Evolutionary conservation across 2,113 vertebrate species (phyloP), one percentile per base, ranked within the genome.

Genomic region (Apaloderma vittatum): DNA sequence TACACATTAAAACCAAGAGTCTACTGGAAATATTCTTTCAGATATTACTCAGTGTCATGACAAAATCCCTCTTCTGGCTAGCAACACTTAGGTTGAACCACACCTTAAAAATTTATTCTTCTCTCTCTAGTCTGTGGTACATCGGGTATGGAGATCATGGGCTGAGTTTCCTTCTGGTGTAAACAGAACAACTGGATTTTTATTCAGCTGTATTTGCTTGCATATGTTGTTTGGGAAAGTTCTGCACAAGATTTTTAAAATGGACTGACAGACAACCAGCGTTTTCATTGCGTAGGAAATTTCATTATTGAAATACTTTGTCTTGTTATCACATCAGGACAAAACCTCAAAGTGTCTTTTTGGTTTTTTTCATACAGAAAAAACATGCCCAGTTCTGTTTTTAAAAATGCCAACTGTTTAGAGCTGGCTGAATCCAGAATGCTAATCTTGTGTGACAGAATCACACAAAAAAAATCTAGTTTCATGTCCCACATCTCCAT

Each of bases 211-310:
- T 67, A 68, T 58, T 90, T 78, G 11, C 30, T 85, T 88, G 45
- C 26, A 65, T 72, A 43, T 55, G 27, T 63, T 59, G 20, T 37
- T 72, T 67, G 22, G 19, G 29, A 74, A 78, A 32, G 82, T 83
- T 73, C 36, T 80, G 54, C 3, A 8, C 29, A 78, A 82, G 48
- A 40, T 74, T 90, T 92, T 34, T 81, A 4, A 68, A 71, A 83
- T 76, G 36, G 58, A 24, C 30, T 40, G 49, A 79, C 52, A 78
- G 57, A 84, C 14, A 67, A 88, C 15, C 23, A 63, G 10, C 1
- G 1, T 90, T 92, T 91, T 90, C 15, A 88, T 85, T 81, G 65
- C 57, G 75, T 29, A 86, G 54, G 66, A 90, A 86, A 92, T 90
- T 82, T 45, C n/a, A 63, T 61, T 52, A 45, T 13, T 72, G 45